Percentiles rank a stretch among this genome's conserved stretches.
Evolutionary conservation across 2,797 vertebrate genomes (phyloP).

Genomic region (Telmatherina bonti): DNA sequence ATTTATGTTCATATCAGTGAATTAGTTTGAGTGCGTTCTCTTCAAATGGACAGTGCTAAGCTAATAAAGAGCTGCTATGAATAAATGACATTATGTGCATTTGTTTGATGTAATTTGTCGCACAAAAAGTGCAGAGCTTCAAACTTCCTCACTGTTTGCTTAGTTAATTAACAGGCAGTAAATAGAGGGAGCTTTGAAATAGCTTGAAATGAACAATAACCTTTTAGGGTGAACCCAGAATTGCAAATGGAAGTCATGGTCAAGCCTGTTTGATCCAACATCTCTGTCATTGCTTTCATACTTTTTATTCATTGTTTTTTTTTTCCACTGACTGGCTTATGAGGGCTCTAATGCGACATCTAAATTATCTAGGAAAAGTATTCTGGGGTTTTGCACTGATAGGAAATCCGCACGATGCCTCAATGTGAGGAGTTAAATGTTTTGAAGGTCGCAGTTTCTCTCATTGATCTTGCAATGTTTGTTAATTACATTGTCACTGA

Average conservation of each 20-base stretch:
- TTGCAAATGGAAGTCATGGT: conserved; percentile 75
- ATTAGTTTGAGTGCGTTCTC: conserved; percentile 65
- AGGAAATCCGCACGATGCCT: conserved; percentile 82
- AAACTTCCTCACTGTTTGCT: conserved; percentile 72
- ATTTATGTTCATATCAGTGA: conserved; percentile 54
- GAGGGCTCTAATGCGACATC: conserved; percentile 75
- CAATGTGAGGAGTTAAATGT: conserved; percentile 89
- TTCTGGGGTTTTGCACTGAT: conserved; percentile 82
- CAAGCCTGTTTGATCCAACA: conserved; percentile 70
- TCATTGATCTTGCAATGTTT: conserved; percentile 99
- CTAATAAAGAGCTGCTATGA: conserved; percentile 62
- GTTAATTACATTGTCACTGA: conserved; percentile 99
- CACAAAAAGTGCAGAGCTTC: conserved; percentile 56
- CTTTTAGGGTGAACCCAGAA: conserved; percentile 77
- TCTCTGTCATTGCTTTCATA: conserved; percentile 73
- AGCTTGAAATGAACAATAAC: conserved; percentile 78
- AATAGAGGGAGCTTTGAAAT: conserved; percentile 72
- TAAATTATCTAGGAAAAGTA: conserved; percentile 81
- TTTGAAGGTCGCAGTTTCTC: conserved; percentile 99
- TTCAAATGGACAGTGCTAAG: conserved; percentile 66
- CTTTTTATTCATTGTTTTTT: conserved; percentile 65
- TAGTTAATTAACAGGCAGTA: conserved; percentile 77
- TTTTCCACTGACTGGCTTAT: conserved; percentile 70
- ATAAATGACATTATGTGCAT: conserved; percentile 70
- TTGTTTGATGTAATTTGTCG: conserved; percentile 73